Conservation (phyloP, 2,797 vertebrate genomes). For the Chaenodraco wilsoni region DNA sequence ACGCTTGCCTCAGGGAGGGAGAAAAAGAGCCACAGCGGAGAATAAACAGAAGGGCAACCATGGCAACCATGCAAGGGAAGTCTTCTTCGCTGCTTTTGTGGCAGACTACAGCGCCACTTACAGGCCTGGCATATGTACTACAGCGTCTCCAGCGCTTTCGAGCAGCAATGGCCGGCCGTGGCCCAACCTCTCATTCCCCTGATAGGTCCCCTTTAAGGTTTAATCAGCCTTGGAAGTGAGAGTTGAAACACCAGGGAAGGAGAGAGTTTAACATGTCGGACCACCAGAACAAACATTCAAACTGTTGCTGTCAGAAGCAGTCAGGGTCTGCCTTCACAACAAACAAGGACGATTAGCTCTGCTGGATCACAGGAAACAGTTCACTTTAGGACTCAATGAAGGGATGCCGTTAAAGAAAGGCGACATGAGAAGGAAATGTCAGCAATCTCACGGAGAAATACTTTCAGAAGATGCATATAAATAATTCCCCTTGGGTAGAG, state of each 20-base stretch:
- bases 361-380: conserved; percentile 61
- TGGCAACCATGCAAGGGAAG: too few relatives aligned
- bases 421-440: conserved; percentile 47
- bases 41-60: too few relatives aligned
- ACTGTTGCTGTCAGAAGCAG: conserved; percentile 60
- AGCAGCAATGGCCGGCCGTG: too few relatives aligned
- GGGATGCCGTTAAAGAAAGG: conserved; percentile 50
- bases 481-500: conserved; percentile 61
- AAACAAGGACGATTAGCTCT: conserved; percentile 54
- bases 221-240: conserved; percentile 34
- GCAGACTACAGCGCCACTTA: too few relatives aligned
- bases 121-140: too few relatives aligned
- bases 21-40: too few relatives aligned
- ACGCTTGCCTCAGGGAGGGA: too few relatives aligned
- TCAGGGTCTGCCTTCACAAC: conserved; percentile 53
- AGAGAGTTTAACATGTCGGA: conserved; percentile 59
- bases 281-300: conserved; percentile 52
- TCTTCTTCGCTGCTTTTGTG: too few relatives aligned
- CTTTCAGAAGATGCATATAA: conserved; percentile 67
- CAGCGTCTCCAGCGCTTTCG: too few relatives aligned
- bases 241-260: conserved; percentile 12
- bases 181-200: too few relatives aligned
- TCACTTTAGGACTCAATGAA: conserved; percentile 52
- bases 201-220: not conserved
- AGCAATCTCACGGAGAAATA: conserved; percentile 61